Percentiles rank a stretch among this genome's conserved stretches.
Evolutionary conservation across 2,113 vertebrate genomes (phyloP).

Genomic region (Cyanocitta stelleri): DNA sequence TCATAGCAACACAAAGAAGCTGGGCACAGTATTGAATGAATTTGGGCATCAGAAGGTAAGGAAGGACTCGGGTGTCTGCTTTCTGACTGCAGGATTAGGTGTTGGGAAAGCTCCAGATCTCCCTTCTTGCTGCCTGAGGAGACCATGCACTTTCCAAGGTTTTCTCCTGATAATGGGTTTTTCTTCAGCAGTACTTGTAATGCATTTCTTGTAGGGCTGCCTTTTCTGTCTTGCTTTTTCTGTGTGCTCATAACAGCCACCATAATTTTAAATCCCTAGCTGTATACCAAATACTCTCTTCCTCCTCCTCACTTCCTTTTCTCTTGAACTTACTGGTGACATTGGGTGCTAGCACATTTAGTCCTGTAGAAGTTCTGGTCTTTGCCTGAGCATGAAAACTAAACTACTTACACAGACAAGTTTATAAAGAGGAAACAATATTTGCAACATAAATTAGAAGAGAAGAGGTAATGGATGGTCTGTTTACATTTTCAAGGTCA

Average conservation of each 20-base stretch:
- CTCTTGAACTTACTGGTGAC: neutral
- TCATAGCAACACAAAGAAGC: constrained; percentile 82
- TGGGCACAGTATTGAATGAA: constrained; percentile 86
- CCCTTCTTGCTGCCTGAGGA: neutral
- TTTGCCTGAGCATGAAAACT: neutral
- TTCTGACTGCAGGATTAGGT: neutral
- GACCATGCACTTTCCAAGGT: neutral
- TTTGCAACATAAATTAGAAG: constrained; percentile 9
- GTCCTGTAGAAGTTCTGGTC: neutral
- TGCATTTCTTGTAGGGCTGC: neutral
- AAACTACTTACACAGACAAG: neutral
- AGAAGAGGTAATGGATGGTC: neutral
- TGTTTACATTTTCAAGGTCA: constrained; percentile 34
- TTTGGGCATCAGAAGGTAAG: constrained; percentile 91
- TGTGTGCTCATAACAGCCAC: neutral
- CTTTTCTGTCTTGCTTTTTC: neutral
- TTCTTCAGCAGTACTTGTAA: neutral
- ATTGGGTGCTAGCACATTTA: neutral
- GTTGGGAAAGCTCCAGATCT: neutral
- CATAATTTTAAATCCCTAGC: neutral
- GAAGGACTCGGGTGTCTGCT: neutral
- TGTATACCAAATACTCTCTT: neutral
- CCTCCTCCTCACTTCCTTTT: neutral
- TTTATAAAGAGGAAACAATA: neutral
- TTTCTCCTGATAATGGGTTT: neutral